Evolutionary conservation across 30 jellyfish, hydroid and myxozoan genomes (phyloP).

Genomic region (Sanderia malayensis): DNA sequence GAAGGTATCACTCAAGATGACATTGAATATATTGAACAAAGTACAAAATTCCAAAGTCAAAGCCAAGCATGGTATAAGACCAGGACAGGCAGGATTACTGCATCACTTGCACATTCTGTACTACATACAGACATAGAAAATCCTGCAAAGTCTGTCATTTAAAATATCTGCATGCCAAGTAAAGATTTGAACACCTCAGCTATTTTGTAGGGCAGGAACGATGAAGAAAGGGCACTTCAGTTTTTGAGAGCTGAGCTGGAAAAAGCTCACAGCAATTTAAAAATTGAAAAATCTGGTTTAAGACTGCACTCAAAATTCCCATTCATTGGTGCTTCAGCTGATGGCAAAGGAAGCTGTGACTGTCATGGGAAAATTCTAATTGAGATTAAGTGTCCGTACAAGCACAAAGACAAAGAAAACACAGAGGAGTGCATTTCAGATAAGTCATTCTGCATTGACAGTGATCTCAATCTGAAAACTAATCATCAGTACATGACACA

Average conservation of each 20-base stretch:
- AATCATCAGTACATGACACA: conserved; percentile 12
- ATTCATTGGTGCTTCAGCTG: conserved; percentile 1
- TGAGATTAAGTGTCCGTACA: conserved; percentile 4
- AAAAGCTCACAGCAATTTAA: neutral
- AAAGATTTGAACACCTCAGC: neutral
- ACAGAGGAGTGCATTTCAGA: neutral
- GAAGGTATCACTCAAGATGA: conserved; percentile 25
- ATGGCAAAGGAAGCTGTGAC: conserved; percentile 19
- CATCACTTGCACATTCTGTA: conserved; percentile 29
- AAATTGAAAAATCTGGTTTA: neutral
- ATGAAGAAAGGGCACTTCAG: neutral
- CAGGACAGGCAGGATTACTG: conserved; percentile 3
- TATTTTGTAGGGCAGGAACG: neutral
- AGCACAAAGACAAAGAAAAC: neutral
- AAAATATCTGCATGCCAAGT: neutral
- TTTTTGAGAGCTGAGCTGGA: neutral
- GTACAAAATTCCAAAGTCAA: conserved; percentile 8
- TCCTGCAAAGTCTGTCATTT: conserved; percentile 6
- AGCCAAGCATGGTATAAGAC: conserved; percentile 3
- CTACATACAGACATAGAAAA: conserved; percentile 4
- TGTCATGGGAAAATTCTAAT: neutral
- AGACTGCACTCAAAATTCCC: conserved; percentile 1
- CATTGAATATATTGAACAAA: conserved; percentile 12
- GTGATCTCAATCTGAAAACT: neutral
- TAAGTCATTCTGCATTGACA: neutral